These are phyloP conservation scores for Thereva unica DNA, from an alignment of 2,888 invertebrate species.

Conservation along the genomic window DNA sequence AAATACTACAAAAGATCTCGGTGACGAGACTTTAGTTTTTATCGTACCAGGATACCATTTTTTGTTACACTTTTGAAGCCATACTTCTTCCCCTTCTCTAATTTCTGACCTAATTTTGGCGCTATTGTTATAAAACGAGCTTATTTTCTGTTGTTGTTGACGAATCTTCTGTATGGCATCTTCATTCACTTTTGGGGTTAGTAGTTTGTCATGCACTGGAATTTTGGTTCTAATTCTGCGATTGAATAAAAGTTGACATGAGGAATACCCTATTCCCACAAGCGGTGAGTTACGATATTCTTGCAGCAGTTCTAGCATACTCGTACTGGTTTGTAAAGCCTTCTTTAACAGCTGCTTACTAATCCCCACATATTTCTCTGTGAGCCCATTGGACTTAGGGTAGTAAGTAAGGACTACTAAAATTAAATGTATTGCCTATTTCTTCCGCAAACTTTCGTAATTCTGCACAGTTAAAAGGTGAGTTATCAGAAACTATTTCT, in stretches of 20 bases:
- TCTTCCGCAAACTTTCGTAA: constrained; percentile 43
- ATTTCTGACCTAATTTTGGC: too few relatives aligned
- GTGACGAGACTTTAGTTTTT: not conserved
- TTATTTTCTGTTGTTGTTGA: not conserved
- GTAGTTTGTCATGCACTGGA: constrained; percentile 2
- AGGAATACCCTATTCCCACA: too few relatives aligned
- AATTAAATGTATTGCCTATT: constrained; percentile 41
- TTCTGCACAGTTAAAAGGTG: constrained; percentile 43
- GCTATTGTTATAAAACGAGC: not conserved
- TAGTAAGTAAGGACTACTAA: constrained; percentile 43
- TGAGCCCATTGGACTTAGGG: constrained; percentile 45
- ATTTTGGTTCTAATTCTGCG: constrained; percentile 1
- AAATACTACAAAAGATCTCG: not conserved
- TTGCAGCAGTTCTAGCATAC: too few relatives aligned
- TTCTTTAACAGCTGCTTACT: too few relatives aligned
- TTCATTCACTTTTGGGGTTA: not conserved
- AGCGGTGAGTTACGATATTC: too few relatives aligned
- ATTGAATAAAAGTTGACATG: constrained; percentile 7
- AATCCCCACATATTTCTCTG: constrained; percentile 43
- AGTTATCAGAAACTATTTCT: too few relatives aligned
- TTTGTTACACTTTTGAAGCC: too few relatives aligned
- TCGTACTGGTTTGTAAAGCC: too few relatives aligned
- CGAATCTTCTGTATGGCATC: not conserved
- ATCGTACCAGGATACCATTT: not conserved
- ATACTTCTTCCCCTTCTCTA: too few relatives aligned